These are phyloP conservation scores for Nomada fucata DNA, from an alignment of 2,888 invertebrate species.

Conservation along the genomic window DNA sequence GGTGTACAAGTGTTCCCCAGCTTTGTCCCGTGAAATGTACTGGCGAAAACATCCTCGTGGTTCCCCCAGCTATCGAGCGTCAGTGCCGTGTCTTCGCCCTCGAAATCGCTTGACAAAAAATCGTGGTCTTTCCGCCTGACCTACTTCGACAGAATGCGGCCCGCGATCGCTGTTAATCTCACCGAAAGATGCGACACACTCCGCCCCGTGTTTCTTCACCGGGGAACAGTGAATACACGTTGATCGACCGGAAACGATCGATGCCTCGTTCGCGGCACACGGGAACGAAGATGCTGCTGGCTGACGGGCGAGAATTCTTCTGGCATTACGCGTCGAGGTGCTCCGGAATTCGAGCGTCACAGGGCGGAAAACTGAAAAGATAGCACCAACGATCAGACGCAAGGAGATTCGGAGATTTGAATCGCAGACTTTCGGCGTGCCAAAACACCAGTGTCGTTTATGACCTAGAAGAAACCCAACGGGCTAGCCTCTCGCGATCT, in stretches of 20 bases:
- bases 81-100: no score
- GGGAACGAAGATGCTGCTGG: conserved; percentile 36
- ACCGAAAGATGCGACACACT: neutral
- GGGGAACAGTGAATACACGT: neutral
- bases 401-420: neutral
- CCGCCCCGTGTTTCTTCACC: neutral
- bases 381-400: conserved; percentile 19
- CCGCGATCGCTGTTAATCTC: neutral
- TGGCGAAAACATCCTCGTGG: neutral
- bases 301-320: conserved; percentile 29
- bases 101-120: neutral
- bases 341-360: conserved; percentile 25
- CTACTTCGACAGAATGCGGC: neutral
- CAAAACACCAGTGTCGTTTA: neutral
- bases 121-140: neutral
- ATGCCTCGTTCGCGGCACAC: conserved; percentile 9
- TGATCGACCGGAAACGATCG: neutral
- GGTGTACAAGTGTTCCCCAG: neutral
- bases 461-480: neutral
- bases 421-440: neutral
- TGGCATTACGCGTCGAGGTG: conserved; percentile 41
- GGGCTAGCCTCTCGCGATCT: neutral
- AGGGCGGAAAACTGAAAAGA: conserved; percentile 31
- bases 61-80: no score
- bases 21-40: no score